Conservation (phyloP, 2,888 invertebrate species). For the Hypolimnas misippus region DNA sequence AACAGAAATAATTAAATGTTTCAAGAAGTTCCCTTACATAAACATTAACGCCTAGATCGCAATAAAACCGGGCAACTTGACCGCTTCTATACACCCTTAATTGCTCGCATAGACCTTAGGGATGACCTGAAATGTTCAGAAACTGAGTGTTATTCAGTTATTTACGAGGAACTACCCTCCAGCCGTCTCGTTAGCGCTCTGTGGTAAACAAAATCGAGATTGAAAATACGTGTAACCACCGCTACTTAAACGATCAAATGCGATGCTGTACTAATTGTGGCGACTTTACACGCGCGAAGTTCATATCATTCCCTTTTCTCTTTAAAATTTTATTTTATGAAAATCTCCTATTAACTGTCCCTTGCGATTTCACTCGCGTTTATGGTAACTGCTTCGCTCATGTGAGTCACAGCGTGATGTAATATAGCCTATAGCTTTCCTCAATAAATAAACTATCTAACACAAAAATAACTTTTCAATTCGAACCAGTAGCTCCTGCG, state of each 20-base stretch:
- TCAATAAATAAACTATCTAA: too few species aligned
- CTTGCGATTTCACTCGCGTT: too few species aligned
- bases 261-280: background rate
- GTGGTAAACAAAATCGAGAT: constrained; percentile 54
- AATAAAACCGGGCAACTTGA: constrained; percentile 24
- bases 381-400: too few species aligned
- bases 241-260: background rate
- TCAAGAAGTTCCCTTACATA: constrained; percentile 21
- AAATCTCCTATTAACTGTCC: too few species aligned
- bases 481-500: too few species aligned
- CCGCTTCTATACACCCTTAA: constrained; percentile 22
- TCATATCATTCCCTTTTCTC: too few species aligned
- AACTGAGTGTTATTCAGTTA: constrained; percentile 58
- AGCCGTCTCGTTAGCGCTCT: constrained; percentile 51
- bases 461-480: too few species aligned
- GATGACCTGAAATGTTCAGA: constrained; percentile 37
- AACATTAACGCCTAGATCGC: constrained; percentile 20
- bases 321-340: too few species aligned
- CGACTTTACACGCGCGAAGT: too few species aligned
- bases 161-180: constrained; percentile 53
- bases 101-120: constrained; percentile 17
- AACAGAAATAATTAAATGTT: constrained; percentile 9
- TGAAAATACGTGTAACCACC: constrained; percentile 36
- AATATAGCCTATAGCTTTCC: too few species aligned
- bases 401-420: too few species aligned